Conservation (phyloP, 2,888 invertebrate genomes). For the Clusia tigrina region DNA sequence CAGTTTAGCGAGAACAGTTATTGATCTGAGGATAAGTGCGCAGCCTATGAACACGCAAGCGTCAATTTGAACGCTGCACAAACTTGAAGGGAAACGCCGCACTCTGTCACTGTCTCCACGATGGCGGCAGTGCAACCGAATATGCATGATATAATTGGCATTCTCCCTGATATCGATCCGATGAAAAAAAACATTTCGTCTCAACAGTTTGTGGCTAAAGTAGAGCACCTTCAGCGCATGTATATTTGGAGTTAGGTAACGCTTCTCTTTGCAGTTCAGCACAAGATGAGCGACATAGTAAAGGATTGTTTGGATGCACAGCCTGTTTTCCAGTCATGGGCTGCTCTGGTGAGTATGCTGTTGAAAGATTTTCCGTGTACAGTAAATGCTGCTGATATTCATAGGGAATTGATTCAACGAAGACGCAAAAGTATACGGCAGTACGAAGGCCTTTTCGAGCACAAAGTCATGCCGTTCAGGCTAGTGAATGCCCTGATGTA, state of each 20-base stretch:
- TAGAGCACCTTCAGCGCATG: too few relatives aligned
- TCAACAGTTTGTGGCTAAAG: too few relatives aligned
- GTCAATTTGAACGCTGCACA: too few relatives aligned
- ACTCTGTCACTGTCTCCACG: too few relatives aligned
- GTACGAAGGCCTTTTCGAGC: slow-evolving; percentile 51
- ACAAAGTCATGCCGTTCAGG: slow-evolving; percentile 51
- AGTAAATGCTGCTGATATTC: slow-evolving; percentile 23
- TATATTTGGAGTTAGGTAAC: slow-evolving; percentile 25
- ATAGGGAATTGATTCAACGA: slow-evolving; percentile 26
- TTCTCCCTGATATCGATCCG: too few relatives aligned
- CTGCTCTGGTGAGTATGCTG: slow-evolving; percentile 6
- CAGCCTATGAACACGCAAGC: too few relatives aligned
- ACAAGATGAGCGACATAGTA: slow-evolving; percentile 18
- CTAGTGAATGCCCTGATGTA: slow-evolving; percentile 49
- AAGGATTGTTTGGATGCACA: slow-evolving; percentile 22
- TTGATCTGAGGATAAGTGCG: too few relatives aligned
- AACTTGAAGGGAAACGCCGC: too few relatives aligned
- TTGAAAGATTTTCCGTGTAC: slow-evolving; percentile 24
- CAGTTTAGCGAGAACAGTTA: too few relatives aligned
- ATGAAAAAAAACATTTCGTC: too few relatives aligned
- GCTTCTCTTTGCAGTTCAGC: slow-evolving; percentile 19
- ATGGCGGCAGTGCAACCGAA: too few relatives aligned
- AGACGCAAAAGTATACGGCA: slow-evolving; percentile 43
- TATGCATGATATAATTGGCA: too few relatives aligned
- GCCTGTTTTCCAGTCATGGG: slow-evolving; percentile 16